Evolutionary conservation across 2,888 invertebrate genomes (phyloP), one percentile per base, ranked within the genome.

Genomic region (Heteromyza rotundicornis): DNA sequence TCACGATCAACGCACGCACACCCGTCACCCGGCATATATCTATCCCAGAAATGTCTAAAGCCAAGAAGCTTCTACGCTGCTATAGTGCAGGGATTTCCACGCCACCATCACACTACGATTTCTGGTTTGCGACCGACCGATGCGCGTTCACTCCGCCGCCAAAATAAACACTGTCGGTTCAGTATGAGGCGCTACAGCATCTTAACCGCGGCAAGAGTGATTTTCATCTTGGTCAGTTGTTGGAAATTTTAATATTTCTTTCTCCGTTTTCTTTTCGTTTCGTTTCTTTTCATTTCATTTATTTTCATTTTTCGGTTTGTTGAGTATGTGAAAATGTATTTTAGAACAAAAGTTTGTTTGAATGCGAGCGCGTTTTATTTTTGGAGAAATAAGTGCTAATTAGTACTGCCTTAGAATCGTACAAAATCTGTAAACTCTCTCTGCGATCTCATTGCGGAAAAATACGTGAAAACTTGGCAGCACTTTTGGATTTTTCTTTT

Each of bases 71-170:
- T 12, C 16, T n/a, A n/a, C 40, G 40, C 16, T 14, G 14, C 10
- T 12, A 40, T 47, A 19, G 2, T 5, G 20, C 47, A 47, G 19
- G 47, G 40, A 40, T 19, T 47, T 19, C 2, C 47, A 8, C 47
- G 47, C 40, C 40, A 40, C 12, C 40, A n/a, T n/a, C 40, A 40
- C 47, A 19, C 40, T n/a, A 40, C 40, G 10, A n/a, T 40, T 40
- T 7, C 40, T n/a, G 40, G 14, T 7, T 10, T 27, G 27, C 27
- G n/a, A n/a, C 10, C 27, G 10, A n/a, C 17, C 19, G 47, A 19
- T 73, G 72, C 78, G 74, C 73, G 73, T 75, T 73, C 78, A 74
- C 75, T 70, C 71, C 70, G 77, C 75, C 77, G 74, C 75, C 76
- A 72, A 70, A 78, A 77, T 72, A 73, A 77, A 78, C 74, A 79